A percentile compares a stretch with the other conserved stretches of the same genome.
Conservation (phyloP, 2,797 vertebrate genomes). For the Platyrinchus mystaceus region DNA sequence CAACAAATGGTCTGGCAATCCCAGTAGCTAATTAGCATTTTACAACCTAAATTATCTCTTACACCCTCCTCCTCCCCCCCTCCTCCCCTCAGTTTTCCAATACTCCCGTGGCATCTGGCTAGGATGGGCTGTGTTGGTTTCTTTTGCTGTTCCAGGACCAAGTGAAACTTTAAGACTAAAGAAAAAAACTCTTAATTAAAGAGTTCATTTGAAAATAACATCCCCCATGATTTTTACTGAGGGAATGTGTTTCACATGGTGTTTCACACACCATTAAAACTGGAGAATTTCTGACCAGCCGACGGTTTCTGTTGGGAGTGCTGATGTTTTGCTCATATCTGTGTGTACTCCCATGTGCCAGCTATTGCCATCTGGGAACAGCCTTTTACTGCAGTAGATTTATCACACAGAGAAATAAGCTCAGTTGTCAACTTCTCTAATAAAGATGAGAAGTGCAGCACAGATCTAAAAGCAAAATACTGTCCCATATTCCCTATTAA, state of each 20-base stretch:
- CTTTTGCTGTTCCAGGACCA: not conserved
- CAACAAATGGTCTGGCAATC: not conserved
- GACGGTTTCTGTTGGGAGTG: not conserved
- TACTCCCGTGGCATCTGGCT: not conserved
- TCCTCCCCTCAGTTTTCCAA: not conserved
- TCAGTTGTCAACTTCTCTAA: constrained; percentile 17
- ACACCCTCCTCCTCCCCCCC: too few species aligned
- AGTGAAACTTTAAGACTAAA: not conserved
- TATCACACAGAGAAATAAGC: not conserved
- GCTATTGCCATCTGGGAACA: not conserved
- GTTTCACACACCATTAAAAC: not conserved
- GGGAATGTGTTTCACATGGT: not conserved
- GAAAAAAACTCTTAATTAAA: not conserved
- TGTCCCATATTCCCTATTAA: not conserved
- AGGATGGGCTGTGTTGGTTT: not conserved
- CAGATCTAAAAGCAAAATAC: not conserved
- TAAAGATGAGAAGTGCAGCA: not conserved
- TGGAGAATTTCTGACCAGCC: not conserved
- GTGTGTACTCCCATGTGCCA: not conserved
- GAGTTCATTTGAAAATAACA: not conserved
- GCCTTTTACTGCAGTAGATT: constrained; percentile 8
- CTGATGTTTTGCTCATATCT: not conserved
- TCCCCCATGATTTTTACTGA: not conserved
- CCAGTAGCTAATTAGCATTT: not conserved
- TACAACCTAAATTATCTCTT: not conserved